Conservation (phyloP, 2,797 vertebrate species). For the Scolopax rusticola region DNA sequence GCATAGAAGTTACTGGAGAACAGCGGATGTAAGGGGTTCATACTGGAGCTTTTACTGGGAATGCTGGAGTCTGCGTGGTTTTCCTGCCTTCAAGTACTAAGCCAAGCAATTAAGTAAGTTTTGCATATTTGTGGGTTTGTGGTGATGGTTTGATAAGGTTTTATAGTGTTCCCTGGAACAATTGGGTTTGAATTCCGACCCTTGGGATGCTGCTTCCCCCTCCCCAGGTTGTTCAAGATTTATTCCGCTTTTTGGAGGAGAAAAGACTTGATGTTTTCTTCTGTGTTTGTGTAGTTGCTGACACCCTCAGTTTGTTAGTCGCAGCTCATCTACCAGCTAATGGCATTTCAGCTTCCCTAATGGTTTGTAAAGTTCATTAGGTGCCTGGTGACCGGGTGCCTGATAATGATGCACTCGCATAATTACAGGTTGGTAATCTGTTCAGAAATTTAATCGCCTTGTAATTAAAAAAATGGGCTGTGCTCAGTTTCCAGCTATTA, state of each 20-base stretch:
- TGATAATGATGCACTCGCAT: background rate
- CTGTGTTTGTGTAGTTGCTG: background rate
- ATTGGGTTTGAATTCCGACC: background rate
- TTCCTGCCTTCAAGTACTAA: background rate
- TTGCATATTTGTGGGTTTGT: background rate
- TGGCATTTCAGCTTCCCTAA: background rate
- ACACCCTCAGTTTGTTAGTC: background rate
- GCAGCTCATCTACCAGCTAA: background rate
- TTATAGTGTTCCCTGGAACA: background rate
- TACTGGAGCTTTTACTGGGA: background rate
- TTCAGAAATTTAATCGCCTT: background rate
- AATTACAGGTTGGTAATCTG: background rate
- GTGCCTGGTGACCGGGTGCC: background rate
- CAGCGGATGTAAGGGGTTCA: background rate
- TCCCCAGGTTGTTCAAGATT: background rate
- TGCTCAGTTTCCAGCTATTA: background rate
- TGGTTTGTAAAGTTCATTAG: background rate
- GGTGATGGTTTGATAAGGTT: background rate
- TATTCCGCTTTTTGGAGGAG: background rate
- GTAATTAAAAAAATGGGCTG: background rate
- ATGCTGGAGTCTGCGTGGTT: rapidly evolving
- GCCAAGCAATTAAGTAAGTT: background rate
- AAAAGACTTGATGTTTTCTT: background rate
- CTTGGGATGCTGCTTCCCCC: background rate
- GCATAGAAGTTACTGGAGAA: rapidly evolving